Evolutionary conservation across 2,113 vertebrate species (phyloP).

Genomic region (Lota lota): DNA sequence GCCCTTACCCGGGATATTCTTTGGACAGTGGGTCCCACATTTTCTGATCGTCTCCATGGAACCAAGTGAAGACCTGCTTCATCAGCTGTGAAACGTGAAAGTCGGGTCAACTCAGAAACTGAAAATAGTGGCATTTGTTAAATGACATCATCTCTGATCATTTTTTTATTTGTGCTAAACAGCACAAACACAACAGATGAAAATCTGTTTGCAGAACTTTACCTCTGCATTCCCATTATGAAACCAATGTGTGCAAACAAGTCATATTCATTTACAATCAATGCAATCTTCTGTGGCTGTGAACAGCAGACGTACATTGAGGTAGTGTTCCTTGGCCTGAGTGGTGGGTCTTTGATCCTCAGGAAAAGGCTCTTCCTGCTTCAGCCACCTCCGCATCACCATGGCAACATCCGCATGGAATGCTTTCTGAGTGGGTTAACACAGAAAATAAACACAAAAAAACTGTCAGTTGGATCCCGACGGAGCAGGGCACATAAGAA

Average conservation of each 20-base stretch:
- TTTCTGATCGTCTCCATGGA: conserved; percentile 75
- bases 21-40: conserved; percentile 72
- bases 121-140: no score
- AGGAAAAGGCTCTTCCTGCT: conserved; percentile 54
- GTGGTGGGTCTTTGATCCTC: conserved; percentile 49
- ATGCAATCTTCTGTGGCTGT: no score
- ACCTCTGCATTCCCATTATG: no score
- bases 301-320: conserved; percentile 55
- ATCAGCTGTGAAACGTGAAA: conserved; percentile 69
- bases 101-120: no score
- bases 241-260: no score
- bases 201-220: no score
- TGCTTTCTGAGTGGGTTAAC: conserved; percentile 56
- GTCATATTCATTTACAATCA: no score
- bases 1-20: conserved; percentile 76
- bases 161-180: no score
- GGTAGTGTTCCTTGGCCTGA: conserved; percentile 60
- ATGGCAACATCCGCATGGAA: conserved; percentile 68
- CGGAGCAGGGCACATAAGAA: neutral
- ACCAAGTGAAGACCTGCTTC: conserved; percentile 81
- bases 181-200: no score
- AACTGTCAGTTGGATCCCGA: neutral
- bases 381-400: conserved; percentile 61
- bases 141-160: no score
- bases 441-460: neutral